Base-by-base conservation (phyloP, 2,113 vertebrate genomes). In the Pithys albifrons region DNA sequence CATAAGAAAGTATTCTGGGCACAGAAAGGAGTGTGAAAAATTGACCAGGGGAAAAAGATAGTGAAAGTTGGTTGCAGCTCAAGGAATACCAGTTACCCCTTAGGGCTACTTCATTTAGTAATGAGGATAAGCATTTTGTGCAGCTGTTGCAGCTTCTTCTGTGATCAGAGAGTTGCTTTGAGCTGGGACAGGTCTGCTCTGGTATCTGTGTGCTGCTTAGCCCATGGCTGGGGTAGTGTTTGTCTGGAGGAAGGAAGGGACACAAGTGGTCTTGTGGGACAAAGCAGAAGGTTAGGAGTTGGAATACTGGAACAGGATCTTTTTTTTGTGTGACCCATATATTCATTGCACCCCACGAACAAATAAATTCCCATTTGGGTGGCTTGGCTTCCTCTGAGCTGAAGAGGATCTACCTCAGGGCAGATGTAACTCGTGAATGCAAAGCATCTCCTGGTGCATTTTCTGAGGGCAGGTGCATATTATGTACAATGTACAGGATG, bases 11-110 rank as follows among this genome's bases (percentile, higher is more conserved):
- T 75, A 57, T 51, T 79, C 61, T 43, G 92, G 62, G 49, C 54
- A 72, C 1, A 1, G 0, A 75, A 39, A 49, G 28, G 33, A 71
- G 37, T 33, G 45, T 54, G 35, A 74, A 74, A 52, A 84, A 61
- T 28, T 25, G 37, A 24, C 76, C 49, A 45, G 48, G 88, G 37
- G 24, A 62, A 76, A 35, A 74, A 64, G 59, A 33, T 55, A 84
- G 58, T 76, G 76, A 33, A 88, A 93, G 57, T 57, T 92, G 76
- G 52, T 94, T 76, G 72, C 57, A 86, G 88, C 51, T 88, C 11
- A 19, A 54, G 41, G 85, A 75, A 85, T 95, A 77, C 24, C 45
- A 71, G 45, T 86, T 91, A 72, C 20, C 22, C 48, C 73, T 86
- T 88, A 61, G 87, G 71, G 54, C 71, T 88, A 6, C 16, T 85